Evolutionary conservation across 2,888 invertebrate species (phyloP).

Genomic region (Thysanoteuthis rhombus): DNA sequence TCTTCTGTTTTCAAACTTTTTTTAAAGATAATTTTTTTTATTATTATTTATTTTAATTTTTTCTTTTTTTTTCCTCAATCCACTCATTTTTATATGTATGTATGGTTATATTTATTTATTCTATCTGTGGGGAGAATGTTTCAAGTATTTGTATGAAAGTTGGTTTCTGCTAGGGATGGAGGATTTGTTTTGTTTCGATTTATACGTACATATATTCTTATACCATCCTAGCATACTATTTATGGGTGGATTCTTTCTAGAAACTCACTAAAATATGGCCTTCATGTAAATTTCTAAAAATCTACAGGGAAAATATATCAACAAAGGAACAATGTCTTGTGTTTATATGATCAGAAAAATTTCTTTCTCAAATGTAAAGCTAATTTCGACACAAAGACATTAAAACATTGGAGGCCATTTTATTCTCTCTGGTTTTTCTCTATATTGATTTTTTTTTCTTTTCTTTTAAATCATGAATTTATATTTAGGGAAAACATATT

Average conservation of each 20-base stretch:
- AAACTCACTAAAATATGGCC: background rate
- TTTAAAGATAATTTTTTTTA: background rate
- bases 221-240: background rate
- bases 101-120: background rate
- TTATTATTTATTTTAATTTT: background rate
- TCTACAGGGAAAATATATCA: background rate
- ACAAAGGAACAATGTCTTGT: background rate
- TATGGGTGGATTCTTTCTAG: background rate
- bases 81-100: background rate
- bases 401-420: background rate
- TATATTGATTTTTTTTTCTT: background rate
- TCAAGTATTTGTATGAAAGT: background rate
- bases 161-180: background rate
- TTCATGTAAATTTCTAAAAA: background rate
- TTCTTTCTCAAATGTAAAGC: background rate
- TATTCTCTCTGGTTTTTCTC: background rate
- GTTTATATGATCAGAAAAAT: background rate
- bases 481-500: background rate
- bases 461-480: background rate
- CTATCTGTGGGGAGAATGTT: background rate
- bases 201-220: background rate
- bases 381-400: background rate
- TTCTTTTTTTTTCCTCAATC: background rate
- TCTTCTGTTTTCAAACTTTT: background rate
- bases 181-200: background rate